Conservation (phyloP, 2,888 invertebrate species). For the Entomobrya proxima region DNA sequence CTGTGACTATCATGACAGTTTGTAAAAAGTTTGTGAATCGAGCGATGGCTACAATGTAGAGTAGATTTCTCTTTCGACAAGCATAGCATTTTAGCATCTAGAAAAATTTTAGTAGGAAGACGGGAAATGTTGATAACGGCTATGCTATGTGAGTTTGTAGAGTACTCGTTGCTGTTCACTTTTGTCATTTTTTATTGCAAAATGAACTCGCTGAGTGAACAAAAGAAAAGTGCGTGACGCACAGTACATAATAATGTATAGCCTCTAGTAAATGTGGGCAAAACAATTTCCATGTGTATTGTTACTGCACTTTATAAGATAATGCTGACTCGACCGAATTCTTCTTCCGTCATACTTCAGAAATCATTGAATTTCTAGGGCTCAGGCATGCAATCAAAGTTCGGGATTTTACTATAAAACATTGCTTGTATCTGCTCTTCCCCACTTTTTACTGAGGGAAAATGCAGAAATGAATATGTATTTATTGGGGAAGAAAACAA, state of each 20-base stretch:
- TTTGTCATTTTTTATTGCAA: neutral
- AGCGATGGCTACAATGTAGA: no score
- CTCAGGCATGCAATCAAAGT: constrained; percentile 25
- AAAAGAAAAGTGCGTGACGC: constrained; percentile 7
- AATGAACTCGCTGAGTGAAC: constrained; percentile 34
- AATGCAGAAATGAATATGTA: constrained; percentile 4
- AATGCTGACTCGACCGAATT: constrained; percentile 2
- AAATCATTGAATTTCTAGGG: constrained; percentile 29
- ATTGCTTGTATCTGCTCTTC: no score
- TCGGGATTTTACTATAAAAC: no score
- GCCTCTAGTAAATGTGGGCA: no score
- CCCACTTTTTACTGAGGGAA: neutral
- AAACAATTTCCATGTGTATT: neutral
- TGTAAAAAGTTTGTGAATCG: no score
- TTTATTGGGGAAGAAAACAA: neutral
- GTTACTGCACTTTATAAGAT: neutral
- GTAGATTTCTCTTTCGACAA: neutral
- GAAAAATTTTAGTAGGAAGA: neutral
- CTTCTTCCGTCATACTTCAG: constrained; percentile 15
- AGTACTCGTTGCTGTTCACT: neutral
- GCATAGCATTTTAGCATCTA: neutral
- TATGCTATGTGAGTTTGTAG: neutral
- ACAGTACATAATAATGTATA: no score
- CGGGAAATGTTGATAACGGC: constrained; percentile 30
- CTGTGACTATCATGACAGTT: no score